phyloP scores from a whole-genome alignment of 1,140 invertebrate genomes.

The Bombus affinis region DNA sequence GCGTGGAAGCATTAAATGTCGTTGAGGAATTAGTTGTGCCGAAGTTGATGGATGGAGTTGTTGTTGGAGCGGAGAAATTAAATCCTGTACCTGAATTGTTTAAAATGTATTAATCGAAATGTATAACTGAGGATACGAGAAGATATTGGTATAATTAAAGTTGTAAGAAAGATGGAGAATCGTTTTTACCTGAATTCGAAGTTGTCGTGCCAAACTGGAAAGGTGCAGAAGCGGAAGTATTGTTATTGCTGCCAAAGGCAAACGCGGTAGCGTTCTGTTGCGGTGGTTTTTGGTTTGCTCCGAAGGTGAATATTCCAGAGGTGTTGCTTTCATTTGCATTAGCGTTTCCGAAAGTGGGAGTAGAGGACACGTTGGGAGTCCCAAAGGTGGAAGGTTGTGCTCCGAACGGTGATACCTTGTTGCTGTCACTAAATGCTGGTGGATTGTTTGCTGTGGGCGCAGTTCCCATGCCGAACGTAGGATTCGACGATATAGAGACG shows the following conservation, averaged over 20 bases:
- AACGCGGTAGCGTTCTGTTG: constrained; percentile 50
- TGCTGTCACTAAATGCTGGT: constrained; percentile 33
- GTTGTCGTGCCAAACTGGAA: constrained; percentile 75
- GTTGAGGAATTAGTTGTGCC: constrained; percentile 54
- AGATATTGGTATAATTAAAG: too few species aligned
- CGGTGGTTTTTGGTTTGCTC: constrained; percentile 44
- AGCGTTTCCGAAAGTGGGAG: constrained; percentile 19
- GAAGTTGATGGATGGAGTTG: constrained; percentile 64
- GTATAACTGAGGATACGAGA: too few species aligned
- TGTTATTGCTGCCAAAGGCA: constrained; percentile 57
- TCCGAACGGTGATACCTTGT: background rate
- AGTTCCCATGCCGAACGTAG: constrained; percentile 44
- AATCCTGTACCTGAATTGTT: constrained; percentile 66
- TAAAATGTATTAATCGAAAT: background rate
- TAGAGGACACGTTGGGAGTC: background rate
- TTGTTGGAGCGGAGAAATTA: constrained; percentile 72
- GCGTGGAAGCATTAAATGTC: constrained; percentile 67
- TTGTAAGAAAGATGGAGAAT: background rate
- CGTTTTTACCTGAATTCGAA: constrained; percentile 70
- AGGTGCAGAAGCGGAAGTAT: constrained; percentile 35
- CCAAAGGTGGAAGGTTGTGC: constrained; percentile 55
- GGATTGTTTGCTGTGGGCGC: background rate
- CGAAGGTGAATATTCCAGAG: constrained; percentile 63
- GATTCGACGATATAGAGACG: background rate
- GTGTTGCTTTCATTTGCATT: constrained; percentile 21